Base-by-base conservation (phyloP, 2,797 vertebrate genomes). In the Sebastes baramenuke region DNA sequence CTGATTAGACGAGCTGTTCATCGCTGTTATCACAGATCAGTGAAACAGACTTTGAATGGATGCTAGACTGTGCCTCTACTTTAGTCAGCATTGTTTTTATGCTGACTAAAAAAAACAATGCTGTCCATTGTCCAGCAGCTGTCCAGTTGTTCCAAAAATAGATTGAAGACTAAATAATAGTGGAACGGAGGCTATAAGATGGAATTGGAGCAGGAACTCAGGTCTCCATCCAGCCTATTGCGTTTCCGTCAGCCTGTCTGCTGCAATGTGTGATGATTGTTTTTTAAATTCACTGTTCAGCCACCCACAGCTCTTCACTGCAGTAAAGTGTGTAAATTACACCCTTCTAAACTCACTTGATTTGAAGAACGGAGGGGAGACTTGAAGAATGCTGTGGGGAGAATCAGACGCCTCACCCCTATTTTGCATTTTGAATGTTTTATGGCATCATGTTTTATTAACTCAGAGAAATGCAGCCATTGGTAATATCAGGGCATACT, bases 341-440 rank as follows among this genome's bases (percentile, higher is more conserved):
- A 68, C 36, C 20, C 7, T 49, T 65, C 58, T 27, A 36, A 22
- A 65, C 49, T 64, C 58, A 74, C 46, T 54, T 46, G 56, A 59
- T 12, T 65, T 16, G 22, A 75, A 58, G 42, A 52, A 56, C 1
- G 5, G 30, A 55, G 18, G 30, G 29, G 18, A 58, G 70, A 49
- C 66, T 55, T 69, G 29, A 54, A 52, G 66, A 30, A 38, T 18
- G 32, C 54, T 52, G 27, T 49, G 54, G 30, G 59, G 14, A 61
- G 12, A 38, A 36, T 61, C 13, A 24, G 56, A 73, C 5, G 20
- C 30, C 46, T 74, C 38, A 10, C 20, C 64, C 49, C 60, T 49
- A 10, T 66, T 76, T 66, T 38, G 24, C 60, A 66, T 71, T 75
- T 66, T 68, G 46, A 74, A 60, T 55, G 55, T 79, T 75, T 75